Evolutionary conservation across 2,797 vertebrate genomes (phyloP), one percentile per base, ranked within the genome.

Genomic region (Catamblyrhynchus diadema): DNA sequence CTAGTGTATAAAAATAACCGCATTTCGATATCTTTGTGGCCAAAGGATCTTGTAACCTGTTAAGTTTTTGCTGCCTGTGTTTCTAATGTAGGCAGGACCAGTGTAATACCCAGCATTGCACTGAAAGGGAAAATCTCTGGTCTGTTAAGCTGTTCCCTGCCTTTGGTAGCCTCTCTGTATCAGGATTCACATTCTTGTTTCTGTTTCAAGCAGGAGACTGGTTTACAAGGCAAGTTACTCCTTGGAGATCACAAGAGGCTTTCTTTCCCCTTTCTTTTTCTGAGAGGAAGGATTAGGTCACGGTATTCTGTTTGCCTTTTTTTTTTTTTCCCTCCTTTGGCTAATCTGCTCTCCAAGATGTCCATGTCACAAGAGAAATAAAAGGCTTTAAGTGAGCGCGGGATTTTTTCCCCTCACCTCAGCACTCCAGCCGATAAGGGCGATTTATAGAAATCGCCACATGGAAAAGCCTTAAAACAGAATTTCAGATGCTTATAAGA

Each of bases 271-370:
- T 97, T 95, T 96, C 92, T 97, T 97, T 96, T 95, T 95, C 94
- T 93, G 89, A 96, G 95, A 95, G 88, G 89, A 93, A 95, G 94
- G 95, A 96, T 97, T 97, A 96, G 94, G 95, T 97, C 97, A 95
- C 60, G 22, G 85, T 95, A 97, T 96, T 95, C 95, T 64, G 0
- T 94, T 96, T 95, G 82, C 93, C 35, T 91, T 94, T 97, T 78
- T 98, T 78, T 98, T 98, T 64, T 98, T 97, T 95, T 97, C n/a
- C 90, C 97, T 97, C 41, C 77, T 86, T 91, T 93, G 86, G 88
- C 84, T 97, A 96, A 97, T 97, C 96, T 97, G 90, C 89, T 97
- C 94, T 96, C 91, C 85, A 90, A 96, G 92, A 96, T 97, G 96
- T 96, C 96, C 96, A 78, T 81, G 94, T 95, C 94, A 96, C 91